Conservation (phyloP, 2,888 invertebrate genomes). For the Eulithis prunata region DNA sequence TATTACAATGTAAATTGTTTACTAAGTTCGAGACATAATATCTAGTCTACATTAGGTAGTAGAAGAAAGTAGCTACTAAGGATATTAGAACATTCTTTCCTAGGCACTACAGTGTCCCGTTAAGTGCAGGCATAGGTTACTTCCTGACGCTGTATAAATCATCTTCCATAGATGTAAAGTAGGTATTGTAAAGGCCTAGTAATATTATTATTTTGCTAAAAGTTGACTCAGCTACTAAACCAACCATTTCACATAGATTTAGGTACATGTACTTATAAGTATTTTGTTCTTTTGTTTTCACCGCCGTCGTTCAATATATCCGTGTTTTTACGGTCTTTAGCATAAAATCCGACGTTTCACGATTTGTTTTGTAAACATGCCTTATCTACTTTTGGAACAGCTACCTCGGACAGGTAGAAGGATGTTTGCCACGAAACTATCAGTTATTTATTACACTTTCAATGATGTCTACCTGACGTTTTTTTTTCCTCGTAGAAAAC, state of each 20-base stretch:
- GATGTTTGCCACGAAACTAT: slow-evolving; percentile 6
- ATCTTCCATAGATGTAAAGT: no score
- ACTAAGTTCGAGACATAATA: no score
- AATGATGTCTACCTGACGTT: slow-evolving; percentile 7
- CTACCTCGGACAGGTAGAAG: slow-evolving; percentile 18
- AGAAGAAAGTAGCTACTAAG: no score
- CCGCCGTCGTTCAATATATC: neutral
- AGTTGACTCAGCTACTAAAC: neutral
- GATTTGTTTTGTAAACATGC: slow-evolving; percentile 24
- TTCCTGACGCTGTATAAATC: no score
- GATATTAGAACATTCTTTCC: no score
- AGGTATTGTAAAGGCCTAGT: no score
- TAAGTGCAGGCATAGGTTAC: no score
- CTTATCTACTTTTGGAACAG: slow-evolving; percentile 10
- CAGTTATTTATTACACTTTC: slow-evolving; percentile 1
- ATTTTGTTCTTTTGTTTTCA: neutral
- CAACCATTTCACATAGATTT: neutral
- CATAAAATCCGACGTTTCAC: slow-evolving; percentile 8
- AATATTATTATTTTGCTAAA: no score
- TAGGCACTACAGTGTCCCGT: no score
- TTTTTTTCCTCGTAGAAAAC: slow-evolving; percentile 3
- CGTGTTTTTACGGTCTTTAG: slow-evolving; percentile 8
- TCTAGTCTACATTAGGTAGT: no score
- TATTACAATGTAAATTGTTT: neutral
- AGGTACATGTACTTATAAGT: no score